phyloP scores from a whole-genome alignment of 2,113 vertebrate genomes.

The Stomatorhinus ivindoensis region DNA sequence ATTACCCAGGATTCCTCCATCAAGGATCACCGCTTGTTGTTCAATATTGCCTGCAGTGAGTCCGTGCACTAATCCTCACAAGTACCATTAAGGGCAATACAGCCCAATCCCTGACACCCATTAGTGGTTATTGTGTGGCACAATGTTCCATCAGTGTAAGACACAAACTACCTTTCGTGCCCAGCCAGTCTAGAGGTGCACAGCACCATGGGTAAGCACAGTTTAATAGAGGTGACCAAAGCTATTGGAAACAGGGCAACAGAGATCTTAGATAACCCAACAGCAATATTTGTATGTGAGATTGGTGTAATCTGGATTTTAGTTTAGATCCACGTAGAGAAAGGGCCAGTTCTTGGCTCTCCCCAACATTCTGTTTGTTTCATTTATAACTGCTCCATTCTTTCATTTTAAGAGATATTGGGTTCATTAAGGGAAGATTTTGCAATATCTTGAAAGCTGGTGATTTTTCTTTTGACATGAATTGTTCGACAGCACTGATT shows the following conservation, averaged over 20 bases:
- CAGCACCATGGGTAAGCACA: background rate
- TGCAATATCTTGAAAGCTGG: background rate
- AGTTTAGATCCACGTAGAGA: background rate
- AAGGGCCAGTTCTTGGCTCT: background rate
- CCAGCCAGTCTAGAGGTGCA: background rate
- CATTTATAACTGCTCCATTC: background rate
- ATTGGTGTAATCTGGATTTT: conserved; percentile 3
- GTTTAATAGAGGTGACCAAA: background rate
- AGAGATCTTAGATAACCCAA: conserved; percentile 3
- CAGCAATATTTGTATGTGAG: conserved; percentile 9
- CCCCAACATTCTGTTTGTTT: background rate
- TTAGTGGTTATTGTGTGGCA: conserved; percentile 16
- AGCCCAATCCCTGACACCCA: conserved; percentile 14
- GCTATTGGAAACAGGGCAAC: background rate
- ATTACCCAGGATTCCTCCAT: background rate
- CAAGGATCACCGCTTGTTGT: conserved; percentile 8
- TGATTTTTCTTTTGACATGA: background rate
- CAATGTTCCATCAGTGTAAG: conserved; percentile 6
- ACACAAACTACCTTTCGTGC: background rate
- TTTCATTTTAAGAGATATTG: background rate
- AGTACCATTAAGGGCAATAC: conserved; percentile 10
- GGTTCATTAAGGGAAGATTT: background rate
- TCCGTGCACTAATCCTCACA: conserved; percentile 3
- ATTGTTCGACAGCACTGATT: background rate
- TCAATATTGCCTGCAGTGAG: conserved; percentile 2